phyloP scores from a whole-genome alignment of 1,140 invertebrate species.

The Aphelenchoides fujianensis region DNA sequence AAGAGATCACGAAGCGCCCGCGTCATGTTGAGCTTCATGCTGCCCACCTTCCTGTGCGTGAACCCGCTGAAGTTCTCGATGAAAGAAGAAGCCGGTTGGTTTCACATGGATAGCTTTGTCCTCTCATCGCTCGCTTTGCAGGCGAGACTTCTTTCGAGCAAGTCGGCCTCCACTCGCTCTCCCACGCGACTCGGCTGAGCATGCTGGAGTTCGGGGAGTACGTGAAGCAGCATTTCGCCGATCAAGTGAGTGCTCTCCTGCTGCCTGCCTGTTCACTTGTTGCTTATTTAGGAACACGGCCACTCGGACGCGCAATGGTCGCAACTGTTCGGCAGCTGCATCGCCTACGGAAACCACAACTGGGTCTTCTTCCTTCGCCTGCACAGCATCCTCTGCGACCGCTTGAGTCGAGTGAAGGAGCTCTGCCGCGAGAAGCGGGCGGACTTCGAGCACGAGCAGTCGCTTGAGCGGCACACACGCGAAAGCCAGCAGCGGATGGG shows the following conservation, averaged over 20 bases:
- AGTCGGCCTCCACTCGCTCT: too few species aligned
- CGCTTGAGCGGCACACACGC: background rate
- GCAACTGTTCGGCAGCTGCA: background rate
- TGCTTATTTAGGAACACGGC: too few species aligned
- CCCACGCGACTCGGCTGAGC: slow-evolving; percentile 3
- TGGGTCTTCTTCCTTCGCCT: slow-evolving; percentile 23
- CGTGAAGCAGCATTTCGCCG: too few species aligned
- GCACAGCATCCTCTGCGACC: slow-evolving; percentile 29
- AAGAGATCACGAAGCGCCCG: slow-evolving; percentile 9
- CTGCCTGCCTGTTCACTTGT: too few species aligned
- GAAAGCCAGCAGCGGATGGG: background rate
- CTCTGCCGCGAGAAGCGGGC: slow-evolving; percentile 73
- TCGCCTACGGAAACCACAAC: background rate
- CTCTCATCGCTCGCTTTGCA: background rate
- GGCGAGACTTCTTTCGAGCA: too few species aligned
- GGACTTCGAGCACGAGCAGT: slow-evolving; percentile 17
- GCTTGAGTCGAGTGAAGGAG: slow-evolving; percentile 68
- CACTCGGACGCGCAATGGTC: too few species aligned
- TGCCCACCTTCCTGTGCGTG: slow-evolving; percentile 18
- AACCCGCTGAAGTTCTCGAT: background rate
- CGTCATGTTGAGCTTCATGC: slow-evolving; percentile 9
- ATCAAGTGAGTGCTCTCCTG: too few species aligned
- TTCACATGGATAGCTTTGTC: too few species aligned
- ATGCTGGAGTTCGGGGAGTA: slow-evolving; percentile 11
- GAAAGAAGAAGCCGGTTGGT: too few species aligned